Evolutionary conservation across 1,140 invertebrate genomes (phyloP), one percentile per base, ranked within the genome.

Genomic region (Watersipora subatra): DNA sequence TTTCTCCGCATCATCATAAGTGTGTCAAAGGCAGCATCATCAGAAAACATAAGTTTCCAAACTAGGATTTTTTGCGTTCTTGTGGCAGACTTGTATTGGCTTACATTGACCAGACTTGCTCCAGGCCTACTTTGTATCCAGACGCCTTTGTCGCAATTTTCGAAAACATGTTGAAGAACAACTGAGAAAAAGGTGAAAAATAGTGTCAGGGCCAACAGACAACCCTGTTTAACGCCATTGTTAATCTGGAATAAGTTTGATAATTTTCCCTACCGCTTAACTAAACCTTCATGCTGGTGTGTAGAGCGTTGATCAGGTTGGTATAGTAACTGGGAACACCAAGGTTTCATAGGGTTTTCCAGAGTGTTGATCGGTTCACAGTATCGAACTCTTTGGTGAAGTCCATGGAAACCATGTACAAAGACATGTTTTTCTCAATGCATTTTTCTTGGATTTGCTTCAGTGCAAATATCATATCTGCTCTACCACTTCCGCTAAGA

Each of bases 371-470:
- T 56, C 62, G 30, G 25, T 62, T 66, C 17, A 68, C 34, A 19
- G 15, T 56, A 28, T 68, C 63, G 24, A 68, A 69, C 20, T 63
- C 66, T 56, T 65, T 65, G 28, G 66, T 67, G 2, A 69, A 57
- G 30, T 69, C 66, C 24, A 68, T 67, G 61, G 68, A 68, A 59
- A 66, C 66, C 25, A 65, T 62, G 57, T 65, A 68, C 17, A 62
- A 46, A 7, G 34, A 63, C n/a, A 26, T 27, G 1, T 30, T 57
- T 22, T 66, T 27, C 27, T 63, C 24, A 22, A 62, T 3, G 55
- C 67, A 67, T 56, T 69, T 71, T 30, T 71, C 65, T 28, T 67
- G 64, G 0, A 68, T 30, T 56, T 71, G 69, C n/a, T 3, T 22
- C 1, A 63, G 46, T 26, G 62, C 62, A 55, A 72, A 70, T 15